These are phyloP conservation scores for Anthoptus insignis DNA, from an alignment of 2,888 invertebrate species.

Conservation along the genomic window DNA sequence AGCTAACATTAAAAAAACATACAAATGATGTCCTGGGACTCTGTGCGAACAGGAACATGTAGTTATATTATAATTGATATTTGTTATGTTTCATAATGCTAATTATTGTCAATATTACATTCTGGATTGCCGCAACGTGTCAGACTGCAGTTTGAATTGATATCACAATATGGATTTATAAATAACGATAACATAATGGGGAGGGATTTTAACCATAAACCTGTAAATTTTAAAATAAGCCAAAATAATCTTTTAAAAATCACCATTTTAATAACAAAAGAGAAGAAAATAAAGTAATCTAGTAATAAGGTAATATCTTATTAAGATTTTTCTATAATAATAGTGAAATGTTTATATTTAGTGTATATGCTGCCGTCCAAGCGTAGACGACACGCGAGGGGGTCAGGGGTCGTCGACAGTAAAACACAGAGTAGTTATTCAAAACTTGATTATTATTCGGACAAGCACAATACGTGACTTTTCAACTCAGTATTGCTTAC, in stretches of 20 bases:
- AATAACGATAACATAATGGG: not conserved
- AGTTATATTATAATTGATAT: not conserved
- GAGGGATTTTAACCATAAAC: no score
- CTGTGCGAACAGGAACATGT: not conserved
- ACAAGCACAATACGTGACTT: slow-evolving; percentile 76
- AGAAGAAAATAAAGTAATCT: no score
- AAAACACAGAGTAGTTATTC: slow-evolving; percentile 73
- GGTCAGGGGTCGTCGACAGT: slow-evolving; percentile 54
- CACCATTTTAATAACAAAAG: no score
- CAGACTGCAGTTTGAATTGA: not conserved
- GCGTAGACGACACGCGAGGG: no score
- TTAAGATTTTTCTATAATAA: no score
- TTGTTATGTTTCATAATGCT: slow-evolving; percentile 1
- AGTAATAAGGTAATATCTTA: no score
- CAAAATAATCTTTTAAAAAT: no score
- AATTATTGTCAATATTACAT: no score
- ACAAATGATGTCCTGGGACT: not conserved
- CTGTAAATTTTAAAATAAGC: no score
- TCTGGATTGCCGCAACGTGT: slow-evolving; percentile 46
- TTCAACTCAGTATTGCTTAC: slow-evolving; percentile 44
- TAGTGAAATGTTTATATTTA: no score
- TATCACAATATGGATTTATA: no score
- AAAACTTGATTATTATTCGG: slow-evolving; percentile 81
- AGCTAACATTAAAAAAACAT: not conserved
- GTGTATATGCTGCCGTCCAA: no score